These are phyloP conservation scores for Pristionchus maxplancki DNA, from an alignment of 2,888 invertebrate species.

Conservation along the genomic window DNA sequence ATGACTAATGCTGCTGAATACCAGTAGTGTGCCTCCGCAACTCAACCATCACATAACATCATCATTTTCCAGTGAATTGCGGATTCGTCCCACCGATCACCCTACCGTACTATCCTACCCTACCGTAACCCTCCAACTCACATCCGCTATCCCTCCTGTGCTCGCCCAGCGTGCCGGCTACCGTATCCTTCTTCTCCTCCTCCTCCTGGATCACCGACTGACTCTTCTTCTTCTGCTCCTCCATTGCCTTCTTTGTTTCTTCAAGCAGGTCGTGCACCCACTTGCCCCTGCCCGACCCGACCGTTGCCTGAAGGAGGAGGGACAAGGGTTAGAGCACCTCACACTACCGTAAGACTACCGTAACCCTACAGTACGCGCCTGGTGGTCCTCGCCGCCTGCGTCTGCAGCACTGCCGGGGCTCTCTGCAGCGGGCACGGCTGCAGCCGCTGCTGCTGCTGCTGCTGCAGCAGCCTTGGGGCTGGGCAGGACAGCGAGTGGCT, in stretches of 20 bases:
- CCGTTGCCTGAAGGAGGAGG: slow-evolving; percentile 75
- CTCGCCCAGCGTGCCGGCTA: slow-evolving; percentile 43
- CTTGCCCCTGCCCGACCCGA: slow-evolving; percentile 72
- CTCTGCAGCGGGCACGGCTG: background rate
- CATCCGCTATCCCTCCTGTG: slow-evolving; percentile 51
- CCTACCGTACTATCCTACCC: background rate
- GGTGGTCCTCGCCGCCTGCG: background rate
- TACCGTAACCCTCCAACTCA: slow-evolving; percentile 44
- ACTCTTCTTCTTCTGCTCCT: slow-evolving; percentile 20
- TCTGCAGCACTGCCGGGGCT: background rate
- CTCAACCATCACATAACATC: no score
- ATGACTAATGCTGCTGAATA: no score
- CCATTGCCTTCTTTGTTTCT: slow-evolving; percentile 63
- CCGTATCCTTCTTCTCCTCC: slow-evolving; percentile 56
- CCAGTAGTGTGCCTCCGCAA: no score
- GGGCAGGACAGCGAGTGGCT: background rate
- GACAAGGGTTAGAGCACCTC: background rate
- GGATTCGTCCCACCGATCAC: background rate
- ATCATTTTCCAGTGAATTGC: no score
- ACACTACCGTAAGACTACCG: background rate
- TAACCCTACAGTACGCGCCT: background rate
- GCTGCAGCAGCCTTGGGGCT: background rate
- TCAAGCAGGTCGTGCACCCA: slow-evolving; percentile 72
- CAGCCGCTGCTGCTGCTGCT: background rate
- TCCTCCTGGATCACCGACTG: slow-evolving; percentile 58